phyloP scores from a whole-genome alignment of 64 coral and sea anemone species.

The Pocillopora verrucosa region DNA sequence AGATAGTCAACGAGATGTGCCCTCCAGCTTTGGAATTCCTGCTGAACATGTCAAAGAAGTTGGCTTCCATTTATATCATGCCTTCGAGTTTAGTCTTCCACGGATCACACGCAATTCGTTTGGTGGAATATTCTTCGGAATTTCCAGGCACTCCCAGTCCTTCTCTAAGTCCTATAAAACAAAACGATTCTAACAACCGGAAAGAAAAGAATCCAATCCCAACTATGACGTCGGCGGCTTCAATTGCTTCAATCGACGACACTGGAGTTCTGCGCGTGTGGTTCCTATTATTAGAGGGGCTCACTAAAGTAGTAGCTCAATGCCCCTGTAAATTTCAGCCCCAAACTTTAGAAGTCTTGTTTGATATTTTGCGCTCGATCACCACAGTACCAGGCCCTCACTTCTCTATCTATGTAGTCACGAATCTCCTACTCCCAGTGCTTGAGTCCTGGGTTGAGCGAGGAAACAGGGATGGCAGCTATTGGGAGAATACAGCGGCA shows the following conservation, averaged over 20 bases:
- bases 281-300: conserved; percentile 95
- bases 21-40: conserved; percentile 82
- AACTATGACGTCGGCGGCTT: conserved; percentile 52
- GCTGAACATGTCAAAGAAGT: conserved; percentile 87
- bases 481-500: conserved; percentile 96
- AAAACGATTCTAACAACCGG: conserved; percentile 15
- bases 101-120: conserved; percentile 70
- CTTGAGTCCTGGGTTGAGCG: conserved; percentile 86
- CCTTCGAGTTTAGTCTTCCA: conserved; percentile 95
- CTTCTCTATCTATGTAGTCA: conserved; percentile 91
- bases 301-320: conserved; percentile 85
- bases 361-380: conserved; percentile 86
- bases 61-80: conserved; percentile 94
- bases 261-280: conserved; percentile 94
- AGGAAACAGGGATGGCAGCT: conserved; percentile 72
- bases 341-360: conserved; percentile 93
- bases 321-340: conserved; percentile 95
- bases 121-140: conserved; percentile 53
- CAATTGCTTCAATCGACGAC: conserved; percentile 92
- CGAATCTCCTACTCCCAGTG: conserved; percentile 89
- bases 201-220: conserved; percentile 21
- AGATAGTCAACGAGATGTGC: conserved; percentile 78
- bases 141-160: conserved; percentile 46
- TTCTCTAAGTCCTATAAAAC: conserved; percentile 53
- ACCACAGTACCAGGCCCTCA: conserved; percentile 92